Evolutionary conservation across 2,888 invertebrate species (phyloP).

Genomic region (Nemotelus nigrinus): DNA sequence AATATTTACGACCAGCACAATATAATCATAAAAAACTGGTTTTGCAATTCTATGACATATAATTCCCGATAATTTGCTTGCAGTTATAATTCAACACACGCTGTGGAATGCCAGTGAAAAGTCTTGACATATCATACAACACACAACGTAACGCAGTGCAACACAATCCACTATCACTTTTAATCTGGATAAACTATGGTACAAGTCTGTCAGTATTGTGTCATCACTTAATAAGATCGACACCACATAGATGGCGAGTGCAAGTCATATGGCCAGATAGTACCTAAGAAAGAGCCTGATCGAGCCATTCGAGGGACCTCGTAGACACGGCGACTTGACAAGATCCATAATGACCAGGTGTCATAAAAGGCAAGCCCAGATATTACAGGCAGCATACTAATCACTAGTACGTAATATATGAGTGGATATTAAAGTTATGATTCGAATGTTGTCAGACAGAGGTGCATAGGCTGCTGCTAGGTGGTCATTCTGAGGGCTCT

Average conservation of each 20-base stretch:
- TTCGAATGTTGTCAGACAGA: neutral
- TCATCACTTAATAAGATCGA: slow-evolving; percentile 45
- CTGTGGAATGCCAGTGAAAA: slow-evolving; percentile 31
- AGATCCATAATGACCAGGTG: slow-evolving; percentile 47
- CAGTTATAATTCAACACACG: slow-evolving; percentile 42
- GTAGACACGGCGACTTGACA: slow-evolving; percentile 29
- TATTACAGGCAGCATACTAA: slow-evolving; percentile 42
- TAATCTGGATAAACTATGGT: slow-evolving; percentile 38
- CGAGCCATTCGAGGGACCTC: slow-evolving; percentile 1
- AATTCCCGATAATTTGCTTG: slow-evolving; percentile 44
- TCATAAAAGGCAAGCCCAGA: slow-evolving; percentile 47
- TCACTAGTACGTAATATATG: slow-evolving; percentile 35
- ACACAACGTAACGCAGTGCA: neutral
- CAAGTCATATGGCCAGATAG: neutral
- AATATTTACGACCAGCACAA: slow-evolving; percentile 20
- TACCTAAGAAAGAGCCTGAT: neutral
- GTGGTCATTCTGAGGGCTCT: neutral
- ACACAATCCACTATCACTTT: slow-evolving; percentile 44
- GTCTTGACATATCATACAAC: slow-evolving; percentile 30
- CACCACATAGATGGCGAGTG: slow-evolving; percentile 19
- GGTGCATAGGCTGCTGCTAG: neutral
- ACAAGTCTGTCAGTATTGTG: slow-evolving; percentile 42
- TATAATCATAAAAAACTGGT: slow-evolving; percentile 22
- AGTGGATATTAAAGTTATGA: slow-evolving; percentile 36
- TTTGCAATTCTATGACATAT: slow-evolving; percentile 24